Base-by-base conservation (phyloP, 2,113 vertebrate genomes). In the Nesoenas mayeri region DNA sequence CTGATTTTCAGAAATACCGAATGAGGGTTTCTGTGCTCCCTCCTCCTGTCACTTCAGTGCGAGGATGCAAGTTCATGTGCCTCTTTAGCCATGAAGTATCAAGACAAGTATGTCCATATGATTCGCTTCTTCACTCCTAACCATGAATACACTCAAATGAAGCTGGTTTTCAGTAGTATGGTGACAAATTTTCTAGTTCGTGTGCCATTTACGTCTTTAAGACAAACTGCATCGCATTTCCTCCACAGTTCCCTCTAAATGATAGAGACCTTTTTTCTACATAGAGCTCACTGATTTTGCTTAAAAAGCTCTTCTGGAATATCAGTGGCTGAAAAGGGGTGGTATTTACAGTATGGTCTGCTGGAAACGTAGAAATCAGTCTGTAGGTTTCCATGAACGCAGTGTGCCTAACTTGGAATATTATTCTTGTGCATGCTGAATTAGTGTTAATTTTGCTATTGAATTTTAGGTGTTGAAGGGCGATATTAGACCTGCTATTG, bases 401-500 rank as follows among this genome's bases (percentile, higher is more conserved):
- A 3, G 2, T 12, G 25, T 93, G 31, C n/a, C 40, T 44, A 47
- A 53, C 22, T 64, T 21, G 22, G 50, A 60, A 6, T 87, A 5
- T 79, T 56, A 79, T 56, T 91, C 65, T 58, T 53, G 1, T 95
- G 57, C 10, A 3, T 24, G 25, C 9, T 84, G 48, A 66, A 54
- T 54, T 78, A 10, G 0, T 58, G 21, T 57, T 71, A 44, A 65
- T 78, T 88, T 64, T 91, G 4, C 93, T 91, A 11, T 91, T 94
- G 38, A 58, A 75, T 96, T 96, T 50, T 95, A 99, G 99, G 99
- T 99, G 69, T 92, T 99, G 96, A 99, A 99, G 96, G 99, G 99
- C 15, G 99, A 99, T 91, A 99, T 99, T 83, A 98, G 99, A 21
- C 99, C 99, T 80, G 99, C 99, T 85, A 99, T 99, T 89, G 99